Evolutionary conservation across 2,888 invertebrate genomes (phyloP).

Genomic region (Tineola bisselliella): DNA sequence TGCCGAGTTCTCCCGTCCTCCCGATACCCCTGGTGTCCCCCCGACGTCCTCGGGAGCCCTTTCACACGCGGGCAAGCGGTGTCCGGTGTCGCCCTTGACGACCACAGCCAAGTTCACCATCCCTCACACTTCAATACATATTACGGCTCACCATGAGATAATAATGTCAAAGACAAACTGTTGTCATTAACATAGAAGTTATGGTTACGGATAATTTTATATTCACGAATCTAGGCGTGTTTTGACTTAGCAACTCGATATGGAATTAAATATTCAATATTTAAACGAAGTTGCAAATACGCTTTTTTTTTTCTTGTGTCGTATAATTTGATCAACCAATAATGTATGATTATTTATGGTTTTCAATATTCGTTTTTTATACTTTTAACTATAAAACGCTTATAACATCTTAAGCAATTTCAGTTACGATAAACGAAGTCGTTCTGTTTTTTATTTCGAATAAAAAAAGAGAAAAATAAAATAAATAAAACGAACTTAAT

Average conservation of each 20-base stretch:
- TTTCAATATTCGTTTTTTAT: background rate
- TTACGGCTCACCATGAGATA: background rate
- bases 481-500: background rate
- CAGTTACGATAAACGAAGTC: background rate
- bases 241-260: background rate
- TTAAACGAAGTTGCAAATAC: background rate
- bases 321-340: background rate
- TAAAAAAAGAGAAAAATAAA: background rate
- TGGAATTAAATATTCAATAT: background rate
- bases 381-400: background rate
- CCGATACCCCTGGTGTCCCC: constrained; percentile 22
- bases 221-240: constrained; percentile 3
- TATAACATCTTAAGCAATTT: background rate
- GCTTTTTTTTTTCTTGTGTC: background rate
- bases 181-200: constrained; percentile 3
- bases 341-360: background rate
- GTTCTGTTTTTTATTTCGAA: background rate
- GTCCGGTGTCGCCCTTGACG: constrained; percentile 64
- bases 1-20: constrained; percentile 26
- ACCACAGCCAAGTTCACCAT: constrained; percentile 17
- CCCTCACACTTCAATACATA: background rate
- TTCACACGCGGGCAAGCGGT: constrained; percentile 65
- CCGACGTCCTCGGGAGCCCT: constrained; percentile 31
- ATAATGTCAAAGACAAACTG: background rate
- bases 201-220: background rate